Evolutionary conservation across 2,113 vertebrate species (phyloP).

Genomic region (Macquaria australasica): DNA sequence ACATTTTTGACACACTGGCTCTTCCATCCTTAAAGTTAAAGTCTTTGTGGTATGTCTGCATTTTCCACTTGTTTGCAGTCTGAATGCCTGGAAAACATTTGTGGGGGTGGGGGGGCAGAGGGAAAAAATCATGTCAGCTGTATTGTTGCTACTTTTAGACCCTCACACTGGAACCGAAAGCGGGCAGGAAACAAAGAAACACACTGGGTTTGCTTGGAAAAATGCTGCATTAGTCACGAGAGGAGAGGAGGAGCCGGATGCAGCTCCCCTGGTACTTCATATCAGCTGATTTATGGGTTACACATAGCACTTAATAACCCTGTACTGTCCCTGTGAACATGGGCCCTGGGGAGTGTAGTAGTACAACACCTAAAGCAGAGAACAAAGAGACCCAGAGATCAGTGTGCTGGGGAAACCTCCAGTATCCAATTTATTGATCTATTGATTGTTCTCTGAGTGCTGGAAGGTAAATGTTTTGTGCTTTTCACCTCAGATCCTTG

Average conservation of each 20-base stretch:
- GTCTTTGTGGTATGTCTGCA: background rate
- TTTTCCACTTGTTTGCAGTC: constrained; percentile 46
- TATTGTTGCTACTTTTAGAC: constrained; percentile 66
- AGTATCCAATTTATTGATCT: constrained; percentile 10
- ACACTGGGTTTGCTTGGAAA: constrained; percentile 28
- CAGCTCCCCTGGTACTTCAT: constrained; percentile 43
- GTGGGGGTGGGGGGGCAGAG: no score
- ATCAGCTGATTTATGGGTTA: constrained; percentile 75
- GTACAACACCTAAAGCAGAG: background rate
- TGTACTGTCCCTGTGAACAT: constrained; percentile 23
- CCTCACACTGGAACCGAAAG: constrained; percentile 44
- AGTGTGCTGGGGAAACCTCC: constrained; percentile 2
- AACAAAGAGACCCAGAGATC: constrained; percentile 9
- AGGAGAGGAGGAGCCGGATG: constrained; percentile 52
- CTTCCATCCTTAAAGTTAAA: constrained; percentile 12
- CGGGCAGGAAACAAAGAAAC: constrained; percentile 46
- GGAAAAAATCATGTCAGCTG: constrained; percentile 56
- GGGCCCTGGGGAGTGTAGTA: constrained; percentile 33
- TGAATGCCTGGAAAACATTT: constrained; percentile 62
- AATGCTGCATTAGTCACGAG: constrained; percentile 39
- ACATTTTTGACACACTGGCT: background rate
- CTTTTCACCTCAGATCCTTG: background rate
- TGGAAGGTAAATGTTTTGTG: background rate
- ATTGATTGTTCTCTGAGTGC: constrained; percentile 16
- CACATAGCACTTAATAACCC: constrained; percentile 57